A percentile compares a stretch with the other conserved stretches of the same genome.
These are phyloP conservation scores for Hippocampus kuda DNA, from an alignment of 2,797 vertebrate genomes.

Conservation along the genomic window DNA sequence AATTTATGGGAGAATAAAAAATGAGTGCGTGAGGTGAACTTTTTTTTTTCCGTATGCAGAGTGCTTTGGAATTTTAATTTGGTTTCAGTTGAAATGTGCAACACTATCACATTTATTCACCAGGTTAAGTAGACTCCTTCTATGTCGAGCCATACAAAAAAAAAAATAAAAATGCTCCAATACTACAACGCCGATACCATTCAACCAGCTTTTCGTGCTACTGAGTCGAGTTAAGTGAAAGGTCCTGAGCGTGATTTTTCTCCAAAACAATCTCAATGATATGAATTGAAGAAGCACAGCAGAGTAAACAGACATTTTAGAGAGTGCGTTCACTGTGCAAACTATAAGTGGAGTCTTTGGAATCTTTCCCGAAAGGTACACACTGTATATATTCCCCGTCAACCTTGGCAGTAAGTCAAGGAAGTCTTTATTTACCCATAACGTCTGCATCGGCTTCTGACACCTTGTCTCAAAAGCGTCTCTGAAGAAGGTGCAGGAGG, in stretches of 20 bases:
- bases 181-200: not conserved
- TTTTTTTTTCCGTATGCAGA: not conserved
- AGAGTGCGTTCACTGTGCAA: not conserved
- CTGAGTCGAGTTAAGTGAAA: not conserved
- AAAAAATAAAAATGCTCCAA: not conserved
- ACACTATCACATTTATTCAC: not conserved
- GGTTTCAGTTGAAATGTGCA: not conserved
- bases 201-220: too few species aligned
- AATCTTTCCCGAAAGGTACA: not conserved
- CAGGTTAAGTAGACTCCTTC: not conserved
- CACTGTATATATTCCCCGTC: not conserved
- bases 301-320: not conserved
- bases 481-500: not conserved
- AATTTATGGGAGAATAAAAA: not conserved
- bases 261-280: not conserved
- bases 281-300: not conserved
- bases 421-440: slow-evolving; percentile 1
- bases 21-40: not conserved
- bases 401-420: not conserved
- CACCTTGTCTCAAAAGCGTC: slow-evolving; percentile 3
- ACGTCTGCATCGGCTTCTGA: not conserved
- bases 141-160: not conserved
- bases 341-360: not conserved
- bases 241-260: not conserved
- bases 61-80: not conserved